Percentiles rank a stretch among this genome's conserved stretches.
Conservation (phyloP, 2,797 vertebrate species). For the Pangasius sanitwongsei region DNA sequence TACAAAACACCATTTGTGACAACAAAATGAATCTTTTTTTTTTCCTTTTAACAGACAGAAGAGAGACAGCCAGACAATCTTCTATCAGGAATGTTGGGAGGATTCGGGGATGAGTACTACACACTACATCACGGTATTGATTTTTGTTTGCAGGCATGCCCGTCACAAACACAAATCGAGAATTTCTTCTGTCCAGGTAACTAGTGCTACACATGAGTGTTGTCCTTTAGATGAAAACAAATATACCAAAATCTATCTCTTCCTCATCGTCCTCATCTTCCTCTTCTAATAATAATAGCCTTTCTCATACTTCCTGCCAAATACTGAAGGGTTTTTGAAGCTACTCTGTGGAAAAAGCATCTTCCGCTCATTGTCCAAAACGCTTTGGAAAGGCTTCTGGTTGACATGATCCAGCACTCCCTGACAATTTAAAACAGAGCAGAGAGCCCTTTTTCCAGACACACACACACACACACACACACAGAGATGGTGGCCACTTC, state of each 20-base stretch:
- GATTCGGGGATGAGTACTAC: constrained; percentile 23
- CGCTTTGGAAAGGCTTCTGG: constrained; percentile 7
- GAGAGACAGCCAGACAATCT: constrained; percentile 23
- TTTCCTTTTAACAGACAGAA: neutral
- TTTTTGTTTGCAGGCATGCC: constrained; percentile 50
- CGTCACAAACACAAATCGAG: constrained; percentile 40
- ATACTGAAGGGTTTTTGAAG: neutral
- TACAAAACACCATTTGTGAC: constrained; percentile 20
- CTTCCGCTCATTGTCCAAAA: neutral
- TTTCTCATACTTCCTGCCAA: neutral
- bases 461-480: neutral
- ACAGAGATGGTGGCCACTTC: constrained; percentile 62
- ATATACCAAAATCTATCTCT: neutral
- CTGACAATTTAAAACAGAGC: constrained; percentile 1
- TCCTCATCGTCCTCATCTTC: neutral
- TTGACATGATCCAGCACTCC: neutral
- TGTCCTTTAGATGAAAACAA: constrained; percentile 1
- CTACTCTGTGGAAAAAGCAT: neutral
- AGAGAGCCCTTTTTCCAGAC: neutral
- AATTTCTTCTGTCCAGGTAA: constrained; percentile 21
- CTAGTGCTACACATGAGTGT: constrained; percentile 5
- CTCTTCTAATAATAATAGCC: neutral
- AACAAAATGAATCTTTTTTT: neutral
- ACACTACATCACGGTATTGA: constrained; percentile 46
- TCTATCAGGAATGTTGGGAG: constrained; percentile 35